Percentiles rank a stretch among this genome's conserved stretches.
These are phyloP conservation scores for Drosophila imparisetae DNA, from an alignment of 2,888 invertebrate genomes.

Conservation along the genomic window DNA sequence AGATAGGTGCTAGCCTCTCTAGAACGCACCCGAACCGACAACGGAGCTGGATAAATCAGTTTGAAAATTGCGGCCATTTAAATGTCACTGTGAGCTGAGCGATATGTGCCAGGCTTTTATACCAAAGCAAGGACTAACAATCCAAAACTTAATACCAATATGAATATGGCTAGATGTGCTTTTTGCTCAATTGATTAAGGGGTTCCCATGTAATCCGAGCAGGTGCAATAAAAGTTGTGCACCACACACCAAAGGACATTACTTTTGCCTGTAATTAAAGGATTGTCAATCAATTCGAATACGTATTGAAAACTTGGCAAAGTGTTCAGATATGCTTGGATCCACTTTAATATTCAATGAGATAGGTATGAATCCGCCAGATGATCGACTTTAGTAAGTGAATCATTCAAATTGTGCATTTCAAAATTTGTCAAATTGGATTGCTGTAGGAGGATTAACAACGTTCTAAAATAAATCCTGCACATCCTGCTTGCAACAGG, in stretches of 20 bases:
- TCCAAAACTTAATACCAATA: neutral
- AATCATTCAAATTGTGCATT: constrained; percentile 34
- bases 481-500: too few species aligned
- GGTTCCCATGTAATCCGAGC: too few species aligned
- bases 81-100: neutral
- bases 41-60: constrained; percentile 43
- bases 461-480: constrained; percentile 22
- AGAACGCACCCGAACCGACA: constrained; percentile 41
- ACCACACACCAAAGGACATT: too few species aligned
- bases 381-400: constrained; percentile 45
- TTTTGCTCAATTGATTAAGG: neutral
- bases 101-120: constrained; percentile 20
- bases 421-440: constrained; percentile 52
- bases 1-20: constrained; percentile 46
- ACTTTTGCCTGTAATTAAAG: too few species aligned
- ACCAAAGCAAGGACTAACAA: neutral
- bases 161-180: constrained; percentile 20
- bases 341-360: constrained; percentile 51
- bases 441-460: constrained; percentile 42
- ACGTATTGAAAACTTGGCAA: constrained; percentile 3
- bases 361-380: constrained; percentile 51
- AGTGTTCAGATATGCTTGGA: neutral
- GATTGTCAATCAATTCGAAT: too few species aligned
- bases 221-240: too few species aligned
- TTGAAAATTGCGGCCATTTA: constrained; percentile 30